Evolutionary conservation across 2,113 vertebrate genomes (phyloP).

Genomic region (Mola mola): DNA sequence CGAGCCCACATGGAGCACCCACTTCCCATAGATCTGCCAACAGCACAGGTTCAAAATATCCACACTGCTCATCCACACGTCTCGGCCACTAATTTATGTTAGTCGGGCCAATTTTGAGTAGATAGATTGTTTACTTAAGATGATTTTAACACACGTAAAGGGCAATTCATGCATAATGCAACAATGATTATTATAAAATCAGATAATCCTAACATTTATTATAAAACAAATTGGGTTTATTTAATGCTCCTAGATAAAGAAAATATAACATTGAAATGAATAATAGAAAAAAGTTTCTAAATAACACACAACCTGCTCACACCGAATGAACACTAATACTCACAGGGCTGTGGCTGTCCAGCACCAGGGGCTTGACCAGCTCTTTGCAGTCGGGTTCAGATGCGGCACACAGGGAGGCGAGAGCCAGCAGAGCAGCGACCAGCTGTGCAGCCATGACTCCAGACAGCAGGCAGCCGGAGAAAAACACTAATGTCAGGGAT

Average conservation of each 20-base stretch:
- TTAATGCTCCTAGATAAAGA: too few relatives aligned
- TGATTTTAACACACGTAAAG: too few relatives aligned
- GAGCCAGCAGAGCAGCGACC: slow-evolving; percentile 63
- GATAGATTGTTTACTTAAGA: too few relatives aligned
- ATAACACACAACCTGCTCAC: neutral
- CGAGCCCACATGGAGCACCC: slow-evolving; percentile 67
- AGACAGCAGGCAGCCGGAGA: slow-evolving; percentile 61
- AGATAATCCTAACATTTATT: too few relatives aligned
- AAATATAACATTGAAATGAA: too few relatives aligned
- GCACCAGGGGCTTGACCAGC: slow-evolving; percentile 72
- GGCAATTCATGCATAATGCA: too few relatives aligned
- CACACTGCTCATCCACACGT: neutral
- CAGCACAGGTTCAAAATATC: neutral
- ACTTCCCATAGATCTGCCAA: slow-evolving; percentile 74
- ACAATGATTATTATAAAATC: too few relatives aligned
- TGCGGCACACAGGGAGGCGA: slow-evolving; percentile 63
- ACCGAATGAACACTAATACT: slow-evolving; percentile 56
- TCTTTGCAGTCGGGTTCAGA: slow-evolving; percentile 70
- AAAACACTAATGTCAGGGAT: slow-evolving; percentile 53
- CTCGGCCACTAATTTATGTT: neutral
- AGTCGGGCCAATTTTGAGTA: too few relatives aligned
- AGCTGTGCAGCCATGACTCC: slow-evolving; percentile 73
- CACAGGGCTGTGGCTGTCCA: slow-evolving; percentile 78
- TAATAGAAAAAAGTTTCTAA: too few relatives aligned
- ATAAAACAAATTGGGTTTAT: too few relatives aligned